Base-by-base conservation (phyloP, 2,113 vertebrate species). In the Lethenteron reissneri region DNA sequence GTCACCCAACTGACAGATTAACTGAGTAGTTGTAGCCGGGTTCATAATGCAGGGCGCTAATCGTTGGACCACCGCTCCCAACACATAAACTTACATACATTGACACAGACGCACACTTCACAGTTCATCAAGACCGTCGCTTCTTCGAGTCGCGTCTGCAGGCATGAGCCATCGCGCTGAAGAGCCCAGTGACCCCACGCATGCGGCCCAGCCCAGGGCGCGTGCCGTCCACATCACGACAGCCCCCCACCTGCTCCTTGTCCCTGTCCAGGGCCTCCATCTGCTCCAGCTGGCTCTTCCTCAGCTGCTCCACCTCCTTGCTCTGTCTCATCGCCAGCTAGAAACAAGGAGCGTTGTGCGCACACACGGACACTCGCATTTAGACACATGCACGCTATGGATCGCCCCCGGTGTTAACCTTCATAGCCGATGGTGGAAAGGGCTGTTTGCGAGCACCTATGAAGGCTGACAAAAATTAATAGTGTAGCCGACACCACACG, bases 251-350 rank as follows among this genome's bases (percentile, higher is more conserved):
- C 92, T 99, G 92, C 77, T 99, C 91, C 19, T 91, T 97, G 78
- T 94, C 89, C 79, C 92, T 97, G 78, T 99, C 92, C 79, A 97
- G 82, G 79, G 88, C 86, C 77, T 96, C 90, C 75, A 94, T 79
- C 79, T 97, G 91, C 75, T 95, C 92, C 59, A 84, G 84, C 73
- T 99, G 94, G 72, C 87, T 86, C 78, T 99, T 97, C 80, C 90
- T 82, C 76, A 96, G 79, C 76, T 94, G 90, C 78, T 97, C 92
- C 85, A 95, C 86, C 83, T 99, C 94, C 77, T 96, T 97, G 64
- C 89, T 87, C 71, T 92, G 94, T 78, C 95, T 97, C 89, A 96
- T 90, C 70, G 91, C 94, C 72, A 97, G 78, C 92, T 97, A 76
- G 13, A 77, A 79, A 73, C 7, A 60, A 74, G 58, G n/a, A n/a